A percentile compares a stretch with the other conserved stretches of the same genome.
phyloP scores from a whole-genome alignment of 1,140 invertebrate species.

The Hesperophylax magnus region DNA sequence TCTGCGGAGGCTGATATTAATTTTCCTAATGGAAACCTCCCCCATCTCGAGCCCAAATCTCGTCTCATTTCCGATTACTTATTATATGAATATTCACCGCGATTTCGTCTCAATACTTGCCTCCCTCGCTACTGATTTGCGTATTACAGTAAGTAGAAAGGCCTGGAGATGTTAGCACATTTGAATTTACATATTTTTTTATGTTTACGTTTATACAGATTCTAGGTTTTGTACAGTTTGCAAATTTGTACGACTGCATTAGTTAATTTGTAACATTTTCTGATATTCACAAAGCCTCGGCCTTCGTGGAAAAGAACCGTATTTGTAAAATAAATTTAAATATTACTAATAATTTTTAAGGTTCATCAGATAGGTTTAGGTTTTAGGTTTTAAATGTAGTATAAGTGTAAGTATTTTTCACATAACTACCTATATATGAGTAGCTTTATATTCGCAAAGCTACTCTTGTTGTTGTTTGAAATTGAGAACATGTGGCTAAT shows the following conservation, averaged over 20 bases:
- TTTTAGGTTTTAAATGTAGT: too few relatives aligned
- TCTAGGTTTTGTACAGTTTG: not conserved
- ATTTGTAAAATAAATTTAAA: too few relatives aligned
- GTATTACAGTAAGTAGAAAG: not conserved
- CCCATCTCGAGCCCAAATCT: constrained; percentile 8
- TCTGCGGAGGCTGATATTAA: constrained; percentile 51
- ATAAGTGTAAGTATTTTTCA: too few relatives aligned
- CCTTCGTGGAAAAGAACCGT: too few relatives aligned
- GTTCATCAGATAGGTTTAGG: too few relatives aligned
- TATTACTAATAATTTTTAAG: too few relatives aligned
- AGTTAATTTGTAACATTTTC: constrained; percentile 21
- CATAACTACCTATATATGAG: too few relatives aligned
- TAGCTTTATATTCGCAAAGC: too few relatives aligned
- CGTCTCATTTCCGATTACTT: constrained; percentile 41
- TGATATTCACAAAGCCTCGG: not conserved
- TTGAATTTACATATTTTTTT: not conserved
- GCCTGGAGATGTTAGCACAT: not conserved
- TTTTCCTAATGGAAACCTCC: constrained; percentile 54
- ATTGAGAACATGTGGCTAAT: too few relatives aligned
- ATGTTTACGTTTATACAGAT: constrained; percentile 6
- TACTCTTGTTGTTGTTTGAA: too few relatives aligned
- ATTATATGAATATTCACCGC: constrained; percentile 55
- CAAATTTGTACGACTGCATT: constrained; percentile 5
- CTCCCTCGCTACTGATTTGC: constrained; percentile 1
- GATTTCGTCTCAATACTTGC: not conserved